Evolutionary conservation across 2,113 vertebrate species (phyloP).

Genomic region (Channa argus): DNA sequence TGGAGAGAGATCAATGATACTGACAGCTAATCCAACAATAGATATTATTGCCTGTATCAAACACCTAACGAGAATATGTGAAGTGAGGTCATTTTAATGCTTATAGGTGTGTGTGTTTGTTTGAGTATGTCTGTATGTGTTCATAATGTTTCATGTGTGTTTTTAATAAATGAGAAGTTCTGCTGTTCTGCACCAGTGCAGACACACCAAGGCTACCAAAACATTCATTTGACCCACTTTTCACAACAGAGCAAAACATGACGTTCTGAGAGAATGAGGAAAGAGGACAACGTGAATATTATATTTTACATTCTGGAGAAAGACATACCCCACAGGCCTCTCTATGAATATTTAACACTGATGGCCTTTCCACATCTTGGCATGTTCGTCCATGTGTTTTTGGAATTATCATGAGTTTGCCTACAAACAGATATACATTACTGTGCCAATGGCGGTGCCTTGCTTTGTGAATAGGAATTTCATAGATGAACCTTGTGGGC

Average conservation of each 20-base stretch:
- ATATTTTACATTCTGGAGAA: slow-evolving; percentile 57
- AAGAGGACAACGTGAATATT: slow-evolving; percentile 69
- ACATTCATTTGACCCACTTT: slow-evolving; percentile 61
- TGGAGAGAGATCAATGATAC: neutral
- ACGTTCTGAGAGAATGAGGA: slow-evolving; percentile 38
- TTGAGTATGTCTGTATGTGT: too few relatives aligned
- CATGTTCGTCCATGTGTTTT: slow-evolving; percentile 31
- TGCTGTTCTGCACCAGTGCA: neutral
- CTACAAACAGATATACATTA: neutral
- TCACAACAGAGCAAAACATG: slow-evolving; percentile 34
- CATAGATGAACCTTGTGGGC: too few relatives aligned
- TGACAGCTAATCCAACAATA: slow-evolving; percentile 24
- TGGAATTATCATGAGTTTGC: slow-evolving; percentile 9
- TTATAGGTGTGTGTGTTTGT: too few relatives aligned
- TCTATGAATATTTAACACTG: slow-evolving; percentile 65
- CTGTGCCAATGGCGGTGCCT: too few relatives aligned
- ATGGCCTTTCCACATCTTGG: slow-evolving; percentile 33
- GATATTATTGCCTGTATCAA: slow-evolving; percentile 3
- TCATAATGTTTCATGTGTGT: too few relatives aligned
- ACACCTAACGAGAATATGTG: slow-evolving; percentile 19
- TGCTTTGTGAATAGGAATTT: too few relatives aligned
- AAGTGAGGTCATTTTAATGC: neutral
- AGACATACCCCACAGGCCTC: slow-evolving; percentile 43
- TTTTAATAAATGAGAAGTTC: neutral
- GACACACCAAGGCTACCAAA: slow-evolving; percentile 17